Evolutionary conservation across 2,888 invertebrate species (phyloP), one percentile per base, ranked within the genome.

Genomic region (Drosophila ezoana): DNA sequence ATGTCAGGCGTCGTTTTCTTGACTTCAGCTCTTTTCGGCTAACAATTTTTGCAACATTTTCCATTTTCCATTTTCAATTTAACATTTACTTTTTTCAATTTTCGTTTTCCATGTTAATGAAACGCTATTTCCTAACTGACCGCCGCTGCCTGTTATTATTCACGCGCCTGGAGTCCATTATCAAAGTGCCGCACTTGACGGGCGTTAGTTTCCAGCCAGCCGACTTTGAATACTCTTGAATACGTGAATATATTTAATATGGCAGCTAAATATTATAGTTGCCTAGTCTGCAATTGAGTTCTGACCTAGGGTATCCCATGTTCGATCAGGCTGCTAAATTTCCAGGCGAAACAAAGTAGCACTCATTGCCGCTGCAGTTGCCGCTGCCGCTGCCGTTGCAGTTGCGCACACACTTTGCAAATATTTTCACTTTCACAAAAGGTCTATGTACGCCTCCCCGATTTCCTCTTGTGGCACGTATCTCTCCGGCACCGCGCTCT

Each of bases 371-470:
- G n/a, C 8, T 49, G 23, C 20, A 4, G 20, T 0, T 18, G 18
- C 18, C 18, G 18, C 18, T 18, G 64, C 23, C 16, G 41, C 48
- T 60, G 52, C 63, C 48, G 78, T 51, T 78, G 65, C 65, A 20
- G 69, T 68, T 71, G 68, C 67, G 53, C 66, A 68, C 79, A 70
- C 67, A 72, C 71, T 70, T 68, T 64, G 67, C 60, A 48, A 79
- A 81, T 82, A 91, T 89, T 90, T 91, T 90, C 90, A 90, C 90
- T 90, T 90, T 90, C 90, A 90, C 90, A 82, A 90, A 89, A 90
- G 90, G 90, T 90, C 90, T 91, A 77, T 83, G 81, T 77, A 88
- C 87, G 83, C 67, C 74, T 82, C 65, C 61, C 59, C 68, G 44
- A 40, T 33, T 52, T 43, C 75, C 78, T 76, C 80, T 56, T 64